Conservation (phyloP, 2,888 invertebrate species). For the Drosophila paranaensis region DNA sequence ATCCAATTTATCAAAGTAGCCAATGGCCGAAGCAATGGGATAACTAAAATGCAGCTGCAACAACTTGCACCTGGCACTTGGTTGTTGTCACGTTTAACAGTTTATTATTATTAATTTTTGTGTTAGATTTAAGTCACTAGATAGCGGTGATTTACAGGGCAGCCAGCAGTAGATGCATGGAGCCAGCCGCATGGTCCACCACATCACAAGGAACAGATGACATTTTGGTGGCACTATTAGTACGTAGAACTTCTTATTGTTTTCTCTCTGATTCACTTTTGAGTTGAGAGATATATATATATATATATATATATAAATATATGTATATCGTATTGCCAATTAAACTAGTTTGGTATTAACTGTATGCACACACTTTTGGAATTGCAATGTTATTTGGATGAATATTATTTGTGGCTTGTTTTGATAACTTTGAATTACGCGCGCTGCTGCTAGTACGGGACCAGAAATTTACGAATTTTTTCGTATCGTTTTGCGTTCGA, state of each 20-base stretch:
- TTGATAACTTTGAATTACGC: conserved; percentile 75
- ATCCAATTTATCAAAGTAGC: conserved; percentile 63
- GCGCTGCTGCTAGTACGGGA: conserved; percentile 59
- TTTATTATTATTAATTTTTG: conserved; percentile 18
- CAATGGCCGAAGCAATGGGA: conserved; percentile 36
- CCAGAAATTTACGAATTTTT: conserved; percentile 68
- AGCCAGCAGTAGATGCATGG: conserved; percentile 52
- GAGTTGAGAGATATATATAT: conserved; percentile 18
- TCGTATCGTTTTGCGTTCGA: conserved; percentile 72
- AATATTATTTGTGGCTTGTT: conserved; percentile 25
- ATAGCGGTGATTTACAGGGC: conserved; percentile 55
- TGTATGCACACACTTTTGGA: conserved; percentile 36
- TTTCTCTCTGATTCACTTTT: conserved; percentile 36
- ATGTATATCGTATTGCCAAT: conserved; percentile 30
- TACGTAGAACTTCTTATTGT: conserved; percentile 20
- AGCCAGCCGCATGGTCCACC: conserved; percentile 59
- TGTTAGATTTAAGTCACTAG: conserved; percentile 46
- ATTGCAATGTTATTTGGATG: conserved; percentile 41
- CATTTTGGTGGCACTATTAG: conserved; percentile 47
- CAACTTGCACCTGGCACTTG: conserved; percentile 24
- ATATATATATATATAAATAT: not conserved
- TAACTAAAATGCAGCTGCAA: conserved; percentile 22
- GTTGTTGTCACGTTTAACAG: conserved; percentile 23
- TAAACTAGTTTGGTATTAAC: conserved; percentile 17
- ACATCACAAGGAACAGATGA: conserved; percentile 62